Base-by-base conservation (phyloP, 2,888 invertebrate genomes). In the Drosophila mulleri region DNA sequence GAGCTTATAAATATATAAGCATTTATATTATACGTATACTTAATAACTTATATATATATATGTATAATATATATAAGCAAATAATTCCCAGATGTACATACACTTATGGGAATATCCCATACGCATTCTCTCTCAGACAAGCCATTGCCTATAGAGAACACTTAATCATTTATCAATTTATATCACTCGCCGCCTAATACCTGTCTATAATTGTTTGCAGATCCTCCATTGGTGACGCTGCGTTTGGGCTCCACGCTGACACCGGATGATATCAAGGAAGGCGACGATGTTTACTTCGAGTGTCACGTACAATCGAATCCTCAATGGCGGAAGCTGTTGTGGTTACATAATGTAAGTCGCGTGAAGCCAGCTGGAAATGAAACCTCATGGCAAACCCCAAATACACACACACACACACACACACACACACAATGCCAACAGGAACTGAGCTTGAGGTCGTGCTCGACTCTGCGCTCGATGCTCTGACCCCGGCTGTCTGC, bases 271-370 rank as follows among this genome's bases (percentile, higher is more conserved):
- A 98, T 98, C 94, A 98, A 97, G 93, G 98, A 98, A 93, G 97
- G 97, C 59, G 97, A 97, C 91, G 97, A 97, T 94, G 97, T 97
- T 71, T 97, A 97, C 94, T 97, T 98, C 93, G 98, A 98, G 94
- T 98, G 98, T 94, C 97, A 97, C 94, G 97, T 98, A 90, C 95
- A 96, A 90, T 96, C 98, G 87, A 97, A 97, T 94, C 98, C 98
- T 42, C 95, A 95, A 74, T 96, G 96, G 94, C 95, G 96, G 90
- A 96, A 96, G 90, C 95, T 98, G 77, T 95, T 96, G 82, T 98
- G 98, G 98, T 94, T 96, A 83, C 97, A 97, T 91, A 96, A 97
- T 91, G 97, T 97, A 93, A 96, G 97, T 96, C 87, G 77, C 76
- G 70, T 73, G 74, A 67, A 78, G 48, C 73, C 73, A 65, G 63